Percentiles rank a stretch among this genome's conserved stretches.
phyloP scores from a whole-genome alignment of 2,113 vertebrate genomes.

The Crypturellus undulatus region DNA sequence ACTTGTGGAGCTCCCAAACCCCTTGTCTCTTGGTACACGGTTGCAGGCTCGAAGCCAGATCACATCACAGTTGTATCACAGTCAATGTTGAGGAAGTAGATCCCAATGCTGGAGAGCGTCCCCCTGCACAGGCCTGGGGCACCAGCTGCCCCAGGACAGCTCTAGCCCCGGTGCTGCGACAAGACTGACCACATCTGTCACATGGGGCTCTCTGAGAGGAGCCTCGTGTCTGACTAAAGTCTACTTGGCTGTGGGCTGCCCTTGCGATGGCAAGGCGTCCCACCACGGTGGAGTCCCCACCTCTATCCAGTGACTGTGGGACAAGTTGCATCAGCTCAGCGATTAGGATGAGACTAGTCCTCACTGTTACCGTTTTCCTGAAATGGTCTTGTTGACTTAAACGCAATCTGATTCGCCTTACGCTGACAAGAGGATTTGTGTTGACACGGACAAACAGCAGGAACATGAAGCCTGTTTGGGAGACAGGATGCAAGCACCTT shows the following conservation, averaged over 20 bases:
- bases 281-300: neutral
- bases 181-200: neutral
- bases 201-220: rapidly evolving
- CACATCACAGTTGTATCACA: neutral
- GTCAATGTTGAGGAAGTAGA: neutral
- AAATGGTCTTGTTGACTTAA: no score
- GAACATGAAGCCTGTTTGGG: no score
- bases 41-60: rapidly evolving
- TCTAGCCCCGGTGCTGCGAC: neutral
- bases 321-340: neutral
- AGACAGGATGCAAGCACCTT: no score
- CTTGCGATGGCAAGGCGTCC: neutral
- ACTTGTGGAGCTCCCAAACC: neutral
- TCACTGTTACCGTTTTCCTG: no score
- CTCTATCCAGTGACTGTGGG: neutral
- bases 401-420: no score
- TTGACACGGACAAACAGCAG: no score
- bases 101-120: rapidly evolving
- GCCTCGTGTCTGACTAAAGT: neutral
- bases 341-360: neutral
- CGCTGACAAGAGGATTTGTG: no score
- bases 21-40: no score
- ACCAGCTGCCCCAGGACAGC: neutral
- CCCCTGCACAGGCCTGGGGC: rapidly evolving
- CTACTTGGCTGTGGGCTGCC: neutral